phyloP scores from a whole-genome alignment of 2,888 invertebrate species.

The Dryococelus australis region DNA sequence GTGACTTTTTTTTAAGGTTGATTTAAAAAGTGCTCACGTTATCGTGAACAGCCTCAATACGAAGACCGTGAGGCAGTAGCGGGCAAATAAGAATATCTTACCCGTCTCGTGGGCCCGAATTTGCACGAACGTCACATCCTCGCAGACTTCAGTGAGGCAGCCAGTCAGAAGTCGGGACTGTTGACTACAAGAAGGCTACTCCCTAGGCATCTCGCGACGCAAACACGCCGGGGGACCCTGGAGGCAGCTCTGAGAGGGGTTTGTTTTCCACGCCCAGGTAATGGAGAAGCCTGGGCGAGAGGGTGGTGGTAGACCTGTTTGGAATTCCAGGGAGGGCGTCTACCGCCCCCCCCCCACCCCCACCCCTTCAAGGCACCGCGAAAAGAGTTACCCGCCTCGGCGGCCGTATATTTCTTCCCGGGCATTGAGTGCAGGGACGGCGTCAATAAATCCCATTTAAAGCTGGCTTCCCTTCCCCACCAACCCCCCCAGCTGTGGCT shows the following conservation, averaged over 20 bases:
- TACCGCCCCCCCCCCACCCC: background rate
- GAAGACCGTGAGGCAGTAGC: no score
- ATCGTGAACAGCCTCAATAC: no score
- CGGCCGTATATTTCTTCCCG: conserved; percentile 16
- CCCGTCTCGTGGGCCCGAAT: no score
- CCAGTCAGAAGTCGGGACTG: no score
- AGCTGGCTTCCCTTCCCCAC: background rate
- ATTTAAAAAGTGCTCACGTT: no score
- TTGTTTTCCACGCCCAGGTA: background rate
- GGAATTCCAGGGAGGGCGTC: background rate
- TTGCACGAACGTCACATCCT: no score
- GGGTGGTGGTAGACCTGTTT: background rate
- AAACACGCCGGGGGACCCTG: background rate
- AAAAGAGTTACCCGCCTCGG: background rate
- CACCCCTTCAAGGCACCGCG: no score
- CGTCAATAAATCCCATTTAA: conserved; percentile 16
- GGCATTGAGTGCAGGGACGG: conserved; percentile 3
- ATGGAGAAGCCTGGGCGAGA: background rate
- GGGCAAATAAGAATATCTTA: no score
- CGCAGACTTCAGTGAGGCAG: no score
- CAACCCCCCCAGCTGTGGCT: background rate
- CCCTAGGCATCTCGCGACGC: no score
- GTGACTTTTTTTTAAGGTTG: no score
- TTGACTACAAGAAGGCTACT: no score
- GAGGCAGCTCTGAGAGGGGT: background rate